Evolutionary conservation across 2,113 vertebrate genomes (phyloP).

Genomic region (Sander vitreus): DNA sequence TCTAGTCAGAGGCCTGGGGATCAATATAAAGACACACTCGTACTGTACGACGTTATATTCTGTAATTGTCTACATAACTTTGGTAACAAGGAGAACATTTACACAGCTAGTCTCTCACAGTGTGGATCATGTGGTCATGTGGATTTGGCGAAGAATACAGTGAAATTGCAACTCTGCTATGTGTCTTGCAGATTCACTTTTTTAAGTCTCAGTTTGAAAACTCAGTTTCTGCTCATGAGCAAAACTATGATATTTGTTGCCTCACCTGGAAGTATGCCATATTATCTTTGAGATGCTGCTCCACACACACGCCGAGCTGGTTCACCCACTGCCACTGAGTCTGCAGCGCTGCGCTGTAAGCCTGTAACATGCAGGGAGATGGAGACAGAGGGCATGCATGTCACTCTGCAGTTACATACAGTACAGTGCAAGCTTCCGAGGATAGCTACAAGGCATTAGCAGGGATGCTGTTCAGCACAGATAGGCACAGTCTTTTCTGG

Average conservation of each 20-base stretch:
- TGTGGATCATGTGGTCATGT: background rate
- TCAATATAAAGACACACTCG: background rate
- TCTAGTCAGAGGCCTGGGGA: too few species aligned
- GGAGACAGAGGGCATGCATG: background rate
- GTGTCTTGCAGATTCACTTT: background rate
- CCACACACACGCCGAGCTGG: conserved; percentile 94
- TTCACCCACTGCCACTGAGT: conserved; percentile 97
- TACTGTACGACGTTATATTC: background rate
- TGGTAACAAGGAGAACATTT: background rate
- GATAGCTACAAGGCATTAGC: background rate
- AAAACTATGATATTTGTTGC: background rate
- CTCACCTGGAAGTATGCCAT: conserved; percentile 94
- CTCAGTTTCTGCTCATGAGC: background rate
- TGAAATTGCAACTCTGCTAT: background rate
- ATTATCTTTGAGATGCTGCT: conserved; percentile 96
- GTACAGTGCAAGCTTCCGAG: background rate
- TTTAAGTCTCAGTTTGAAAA: background rate
- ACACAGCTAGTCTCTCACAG: too few species aligned
- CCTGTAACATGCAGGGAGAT: conserved; percentile 79
- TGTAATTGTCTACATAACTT: background rate
- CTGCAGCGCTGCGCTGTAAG: conserved; percentile 95
- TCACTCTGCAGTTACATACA: background rate
- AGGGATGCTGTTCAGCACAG: background rate
- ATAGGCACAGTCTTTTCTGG: background rate
- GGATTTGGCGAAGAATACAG: background rate